A percentile compares a stretch with the other conserved stretches of the same genome.
Conservation (phyloP, 2,797 vertebrate genomes). For the Hyperoplus immaculatus region DNA sequence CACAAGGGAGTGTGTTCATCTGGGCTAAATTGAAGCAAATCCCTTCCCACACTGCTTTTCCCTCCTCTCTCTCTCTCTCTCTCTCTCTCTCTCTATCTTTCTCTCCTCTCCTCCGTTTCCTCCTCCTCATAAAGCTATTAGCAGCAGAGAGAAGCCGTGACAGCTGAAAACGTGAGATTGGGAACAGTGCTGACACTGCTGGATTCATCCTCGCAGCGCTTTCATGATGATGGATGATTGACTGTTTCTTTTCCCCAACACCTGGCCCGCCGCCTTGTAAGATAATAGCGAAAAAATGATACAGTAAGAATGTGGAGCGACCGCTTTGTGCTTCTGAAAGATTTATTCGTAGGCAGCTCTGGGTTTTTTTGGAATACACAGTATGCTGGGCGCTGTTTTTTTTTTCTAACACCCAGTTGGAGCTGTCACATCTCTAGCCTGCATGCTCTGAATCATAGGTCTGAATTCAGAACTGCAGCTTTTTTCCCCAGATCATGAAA, state of each 20-base stretch:
- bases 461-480: conserved; percentile 35
- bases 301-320: conserved; percentile 39
- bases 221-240: conserved; percentile 65
- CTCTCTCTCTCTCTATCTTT: background rate
- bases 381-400: conserved; percentile 16
- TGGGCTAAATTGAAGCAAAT: conserved; percentile 62
- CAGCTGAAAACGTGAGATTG: conserved; percentile 68
- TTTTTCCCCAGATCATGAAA: conserved; percentile 30
- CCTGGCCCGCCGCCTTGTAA: conserved; percentile 61
- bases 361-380: conserved; percentile 8
- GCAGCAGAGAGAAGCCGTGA: conserved; percentile 47
- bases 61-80: background rate
- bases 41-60: conserved; percentile 33
- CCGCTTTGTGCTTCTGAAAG: conserved; percentile 35
- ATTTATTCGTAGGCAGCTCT: conserved; percentile 34
- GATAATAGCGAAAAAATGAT: conserved; percentile 65
- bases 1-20: conserved; percentile 38
- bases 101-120: conserved; percentile 24
- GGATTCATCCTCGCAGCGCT: conserved; percentile 47
- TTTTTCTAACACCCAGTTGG: conserved; percentile 41
- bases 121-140: conserved; percentile 48
- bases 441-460: background rate
- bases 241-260: conserved; percentile 59
- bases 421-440: conserved; percentile 40
- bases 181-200: conserved; percentile 64